Conservation (phyloP, 2,888 invertebrate genomes). For the Kuschelorhynchus macadamiae region DNA sequence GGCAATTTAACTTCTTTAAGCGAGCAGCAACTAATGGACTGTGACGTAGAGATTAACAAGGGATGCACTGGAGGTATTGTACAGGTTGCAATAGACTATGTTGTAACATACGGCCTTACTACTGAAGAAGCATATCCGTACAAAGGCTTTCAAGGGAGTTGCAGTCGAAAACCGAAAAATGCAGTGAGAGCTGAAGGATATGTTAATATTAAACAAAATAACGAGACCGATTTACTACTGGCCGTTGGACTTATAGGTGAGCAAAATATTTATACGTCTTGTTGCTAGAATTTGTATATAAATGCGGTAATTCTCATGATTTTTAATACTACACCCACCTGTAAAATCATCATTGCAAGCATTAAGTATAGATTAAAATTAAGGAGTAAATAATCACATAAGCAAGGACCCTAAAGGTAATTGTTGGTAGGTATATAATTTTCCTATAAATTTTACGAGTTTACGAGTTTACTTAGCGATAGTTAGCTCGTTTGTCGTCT, state of each 20-base stretch:
- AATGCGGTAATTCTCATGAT: too few species aligned
- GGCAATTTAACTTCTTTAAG: conserved; percentile 64
- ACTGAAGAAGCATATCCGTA: conserved; percentile 65
- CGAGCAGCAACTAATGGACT: conserved; percentile 66
- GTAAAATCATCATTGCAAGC: too few species aligned
- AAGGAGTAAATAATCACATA: too few species aligned
- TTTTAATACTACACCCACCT: too few species aligned
- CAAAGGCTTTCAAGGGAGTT: conserved; percentile 56
- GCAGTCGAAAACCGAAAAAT: conserved; percentile 6
- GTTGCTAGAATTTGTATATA: too few species aligned
- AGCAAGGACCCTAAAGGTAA: too few species aligned
- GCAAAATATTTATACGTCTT: too few species aligned
- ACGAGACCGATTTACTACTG: conserved; percentile 38
- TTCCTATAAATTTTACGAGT: too few species aligned
- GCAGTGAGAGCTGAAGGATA: conserved; percentile 16
- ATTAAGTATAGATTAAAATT: too few species aligned
- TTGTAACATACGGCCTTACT: conserved; percentile 64
- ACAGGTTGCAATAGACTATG: conserved; percentile 65
- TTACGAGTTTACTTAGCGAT: too few species aligned
- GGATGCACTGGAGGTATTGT: conserved; percentile 66
- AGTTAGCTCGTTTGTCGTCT: too few species aligned
- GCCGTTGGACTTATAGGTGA: conserved; percentile 42
- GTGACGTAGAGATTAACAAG: conserved; percentile 62
- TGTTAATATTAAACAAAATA: conserved; percentile 10
- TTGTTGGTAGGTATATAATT: too few species aligned